Conservation (phyloP, 2,797 vertebrate species). For the Botia almorhae region DNA sequence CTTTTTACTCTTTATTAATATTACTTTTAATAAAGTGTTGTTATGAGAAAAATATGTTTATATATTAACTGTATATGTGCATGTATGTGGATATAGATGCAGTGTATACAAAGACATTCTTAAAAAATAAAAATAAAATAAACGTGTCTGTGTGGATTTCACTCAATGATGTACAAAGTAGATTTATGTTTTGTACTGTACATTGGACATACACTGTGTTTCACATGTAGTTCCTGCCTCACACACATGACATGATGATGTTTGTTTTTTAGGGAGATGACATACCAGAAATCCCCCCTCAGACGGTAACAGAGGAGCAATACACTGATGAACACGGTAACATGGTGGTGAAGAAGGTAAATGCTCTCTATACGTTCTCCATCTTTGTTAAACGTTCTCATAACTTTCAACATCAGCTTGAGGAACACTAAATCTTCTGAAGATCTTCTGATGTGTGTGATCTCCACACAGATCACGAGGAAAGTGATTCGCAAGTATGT, state of each 20-base stretch:
- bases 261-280: slow-evolving; percentile 82
- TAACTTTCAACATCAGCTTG: too few species aligned
- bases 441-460: neutral
- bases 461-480: slow-evolving; percentile 84
- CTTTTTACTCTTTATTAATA: neutral
- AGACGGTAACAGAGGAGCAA: slow-evolving; percentile 91
- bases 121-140: neutral
- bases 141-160: neutral
- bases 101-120: neutral
- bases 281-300: slow-evolving; percentile 87
- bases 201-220: neutral
- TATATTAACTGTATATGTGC: neutral
- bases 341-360: slow-evolving; percentile 93
- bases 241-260: neutral
- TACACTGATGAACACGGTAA: slow-evolving; percentile 92
- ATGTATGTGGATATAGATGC: neutral
- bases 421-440: too few species aligned
- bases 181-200: neutral
- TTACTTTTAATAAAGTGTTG: too few species aligned
- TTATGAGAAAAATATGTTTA: neutral
- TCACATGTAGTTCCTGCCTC: neutral
- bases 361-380: neutral
- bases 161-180: neutral
- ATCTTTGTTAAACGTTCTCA: too few species aligned
- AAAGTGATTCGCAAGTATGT: slow-evolving; percentile 89